Evolutionary conservation across 2,113 vertebrate species (phyloP), one percentile per base, ranked within the genome.

Genomic region (Acanthisitta chloris): DNA sequence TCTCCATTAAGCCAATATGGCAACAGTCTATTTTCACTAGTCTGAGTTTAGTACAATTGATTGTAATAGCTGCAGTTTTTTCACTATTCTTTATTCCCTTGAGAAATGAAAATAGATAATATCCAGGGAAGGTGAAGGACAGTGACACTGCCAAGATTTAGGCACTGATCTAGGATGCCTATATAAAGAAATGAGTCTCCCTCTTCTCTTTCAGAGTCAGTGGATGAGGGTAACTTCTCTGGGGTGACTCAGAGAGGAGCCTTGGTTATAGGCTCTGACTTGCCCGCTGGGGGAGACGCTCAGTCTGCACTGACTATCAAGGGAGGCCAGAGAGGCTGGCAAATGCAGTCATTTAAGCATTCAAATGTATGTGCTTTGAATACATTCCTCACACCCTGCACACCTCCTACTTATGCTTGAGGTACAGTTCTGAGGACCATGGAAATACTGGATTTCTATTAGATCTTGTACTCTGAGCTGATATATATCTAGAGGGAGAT

Each of bases 241-340:
- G 16, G 23, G 71, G n/a, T 96, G 96, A 94, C 92, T 95, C 90
- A 95, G 91, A 80, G 54, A 93, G 76, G 24, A 96, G 59, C 64
- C 64, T 58, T 4, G 9, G 83, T 71, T 71, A 65, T 69, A 54
- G 2, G 92, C 59, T 86, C 72, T 70, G 86, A 95, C 94, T 94
- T 93, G 94, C 80, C 94, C 0, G 2, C 67, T 46, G 76, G 64
- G 91, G 69, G 72, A 96, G 94, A 96, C 69, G 2, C 80, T 93
- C 77, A 92, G 92, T 95, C 92, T 96, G 86, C 86, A 13, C 58
- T 25, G 34, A 84, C 69, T 94, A 10, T 71, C 80, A 88, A 58
- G 86, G 76, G 71, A 89, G 76, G 54, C 80, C 66, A 81, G 64
- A 57, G 54, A 86, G 31, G 64, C 92, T 92, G 91, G 92, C 71